Evolutionary conservation across 2,888 invertebrate species (phyloP).

Genomic region (Fissipunctia ypsillon): DNA sequence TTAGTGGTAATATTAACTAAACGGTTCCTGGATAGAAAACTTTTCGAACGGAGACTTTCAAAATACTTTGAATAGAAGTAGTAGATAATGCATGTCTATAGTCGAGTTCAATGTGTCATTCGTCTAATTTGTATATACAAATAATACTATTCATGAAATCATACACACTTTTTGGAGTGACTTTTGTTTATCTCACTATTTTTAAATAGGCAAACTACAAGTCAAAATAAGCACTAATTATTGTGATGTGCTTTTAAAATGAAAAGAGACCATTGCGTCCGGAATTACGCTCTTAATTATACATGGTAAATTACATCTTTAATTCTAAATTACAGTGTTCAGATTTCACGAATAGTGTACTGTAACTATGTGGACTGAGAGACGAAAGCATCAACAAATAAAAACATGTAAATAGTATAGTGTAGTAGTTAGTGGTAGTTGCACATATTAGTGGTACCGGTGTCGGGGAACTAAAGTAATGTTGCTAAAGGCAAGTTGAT

Average conservation of each 20-base stretch:
- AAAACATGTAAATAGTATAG: constrained; percentile 59
- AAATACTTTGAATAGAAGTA: neutral
- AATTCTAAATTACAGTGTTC: neutral
- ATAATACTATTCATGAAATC: constrained; percentile 19
- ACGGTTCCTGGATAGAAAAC: neutral
- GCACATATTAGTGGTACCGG: constrained; percentile 80
- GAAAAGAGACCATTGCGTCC: neutral
- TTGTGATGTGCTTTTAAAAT: neutral
- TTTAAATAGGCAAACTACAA: neutral
- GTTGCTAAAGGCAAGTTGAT: constrained; percentile 85
- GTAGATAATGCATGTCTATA: constrained; percentile 69
- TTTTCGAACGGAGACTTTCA: neutral
- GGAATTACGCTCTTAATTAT: neutral
- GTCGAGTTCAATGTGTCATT: constrained; percentile 3
- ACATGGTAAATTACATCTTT: neutral
- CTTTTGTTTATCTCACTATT: neutral
- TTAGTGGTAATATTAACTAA: constrained; percentile 15
- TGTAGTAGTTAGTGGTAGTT: constrained; percentile 62
- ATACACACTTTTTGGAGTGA: neutral
- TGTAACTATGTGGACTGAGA: neutral
- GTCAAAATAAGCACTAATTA: neutral
- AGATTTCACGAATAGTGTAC: constrained; percentile 22
- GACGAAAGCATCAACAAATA: neutral
- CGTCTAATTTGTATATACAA: neutral
- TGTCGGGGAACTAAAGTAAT: constrained; percentile 77